These are phyloP conservation scores for Drosophila borborema DNA, from an alignment of 2,888 invertebrate species.

Conservation along the genomic window DNA sequence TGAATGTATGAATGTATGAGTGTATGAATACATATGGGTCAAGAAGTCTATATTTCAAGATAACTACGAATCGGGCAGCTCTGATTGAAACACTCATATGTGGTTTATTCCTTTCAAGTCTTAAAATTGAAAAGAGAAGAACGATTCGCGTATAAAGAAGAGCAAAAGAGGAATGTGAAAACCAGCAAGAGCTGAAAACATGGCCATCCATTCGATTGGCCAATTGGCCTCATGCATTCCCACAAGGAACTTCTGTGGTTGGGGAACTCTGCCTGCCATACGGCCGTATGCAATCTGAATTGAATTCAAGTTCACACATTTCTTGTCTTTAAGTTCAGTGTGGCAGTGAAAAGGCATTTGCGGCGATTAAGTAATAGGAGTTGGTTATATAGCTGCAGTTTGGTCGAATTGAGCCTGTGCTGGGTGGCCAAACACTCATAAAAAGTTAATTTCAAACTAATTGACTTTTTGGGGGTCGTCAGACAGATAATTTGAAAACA, in stretches of 20 bases:
- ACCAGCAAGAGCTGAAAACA: neutral
- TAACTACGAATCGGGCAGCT: neutral
- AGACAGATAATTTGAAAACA: conserved; percentile 61
- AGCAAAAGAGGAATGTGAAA: neutral
- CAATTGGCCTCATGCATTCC: neutral
- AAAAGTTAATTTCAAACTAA: conserved; percentile 74
- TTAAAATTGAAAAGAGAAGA: neutral
- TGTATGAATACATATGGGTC: neutral
- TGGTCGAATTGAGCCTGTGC: conserved; percentile 2
- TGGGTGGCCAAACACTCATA: conserved; percentile 4
- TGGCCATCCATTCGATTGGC: neutral
- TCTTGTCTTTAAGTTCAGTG: conserved; percentile 1
- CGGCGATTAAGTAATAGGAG: conserved; percentile 30
- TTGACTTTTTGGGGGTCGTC: conserved; percentile 63
- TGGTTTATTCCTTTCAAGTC: neutral
- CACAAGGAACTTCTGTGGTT: neutral
- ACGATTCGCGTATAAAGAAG: no score
- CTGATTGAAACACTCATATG: neutral
- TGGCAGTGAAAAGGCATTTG: conserved; percentile 7
- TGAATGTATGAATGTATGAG: neutral
- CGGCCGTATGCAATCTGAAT: neutral
- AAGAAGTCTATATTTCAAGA: neutral
- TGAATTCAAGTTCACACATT: neutral
- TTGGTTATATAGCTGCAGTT: conserved; percentile 1
- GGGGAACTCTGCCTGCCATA: neutral